Evolutionary conservation across 2,888 invertebrate genomes (phyloP).

Genomic region (Nemapogon koenigi): DNA sequence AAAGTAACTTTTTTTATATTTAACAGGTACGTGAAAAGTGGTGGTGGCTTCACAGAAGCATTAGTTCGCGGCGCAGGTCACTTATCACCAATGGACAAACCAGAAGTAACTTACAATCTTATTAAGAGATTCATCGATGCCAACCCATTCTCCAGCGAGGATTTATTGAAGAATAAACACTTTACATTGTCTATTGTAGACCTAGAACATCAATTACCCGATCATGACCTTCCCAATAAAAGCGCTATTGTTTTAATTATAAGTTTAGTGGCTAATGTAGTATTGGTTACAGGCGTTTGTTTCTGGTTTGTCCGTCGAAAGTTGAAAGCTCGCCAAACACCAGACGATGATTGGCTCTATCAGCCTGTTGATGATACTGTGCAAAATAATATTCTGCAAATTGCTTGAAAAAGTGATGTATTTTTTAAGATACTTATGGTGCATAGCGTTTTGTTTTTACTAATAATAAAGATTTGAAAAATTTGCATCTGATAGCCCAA

Average conservation of each 20-base stretch:
- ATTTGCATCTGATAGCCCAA: too few relatives aligned
- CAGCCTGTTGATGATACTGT: background rate
- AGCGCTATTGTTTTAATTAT: constrained; percentile 17
- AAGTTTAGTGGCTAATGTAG: constrained; percentile 34
- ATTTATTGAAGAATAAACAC: background rate
- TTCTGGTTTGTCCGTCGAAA: constrained; percentile 1
- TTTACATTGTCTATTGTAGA: background rate
- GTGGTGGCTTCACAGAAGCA: constrained; percentile 61
- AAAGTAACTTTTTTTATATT: constrained; percentile 4
- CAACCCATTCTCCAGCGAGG: background rate
- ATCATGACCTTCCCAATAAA: too few relatives aligned
- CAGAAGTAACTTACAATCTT: constrained; percentile 20
- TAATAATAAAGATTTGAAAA: too few relatives aligned
- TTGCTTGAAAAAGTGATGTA: constrained; percentile 3
- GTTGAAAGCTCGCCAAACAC: too few relatives aligned
- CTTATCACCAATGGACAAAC: constrained; percentile 67
- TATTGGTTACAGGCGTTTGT: constrained; percentile 21
- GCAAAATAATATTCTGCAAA: constrained; percentile 1
- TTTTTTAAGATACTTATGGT: too few relatives aligned
- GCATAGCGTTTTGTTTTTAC: too few relatives aligned
- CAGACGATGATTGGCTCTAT: constrained; percentile 1
- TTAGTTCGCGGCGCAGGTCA: constrained; percentile 68
- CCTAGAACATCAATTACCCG: background rate
- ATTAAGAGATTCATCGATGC: background rate
- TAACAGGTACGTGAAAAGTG: constrained; percentile 61